phyloP scores from a whole-genome alignment of 2,113 vertebrate species.

The Dicerorhinus sumatrensis region DNA sequence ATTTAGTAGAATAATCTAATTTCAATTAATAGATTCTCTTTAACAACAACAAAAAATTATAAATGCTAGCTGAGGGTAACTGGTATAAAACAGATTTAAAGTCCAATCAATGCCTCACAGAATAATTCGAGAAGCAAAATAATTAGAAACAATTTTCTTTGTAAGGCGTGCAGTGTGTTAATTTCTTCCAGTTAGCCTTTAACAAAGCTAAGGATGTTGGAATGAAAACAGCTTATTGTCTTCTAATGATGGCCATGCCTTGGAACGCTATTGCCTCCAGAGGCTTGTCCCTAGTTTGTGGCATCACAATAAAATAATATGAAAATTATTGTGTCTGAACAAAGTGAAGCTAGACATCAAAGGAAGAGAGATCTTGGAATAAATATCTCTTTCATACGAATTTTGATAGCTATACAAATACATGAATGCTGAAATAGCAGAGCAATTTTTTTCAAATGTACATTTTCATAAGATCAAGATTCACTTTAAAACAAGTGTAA shows the following conservation, averaged over 20 bases:
- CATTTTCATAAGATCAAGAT: neutral
- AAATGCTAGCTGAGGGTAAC: constrained; percentile 39
- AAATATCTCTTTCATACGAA: constrained; percentile 6
- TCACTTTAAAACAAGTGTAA: neutral
- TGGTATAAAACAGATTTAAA: constrained; percentile 53
- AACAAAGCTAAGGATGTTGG: constrained; percentile 56
- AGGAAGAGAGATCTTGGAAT: neutral
- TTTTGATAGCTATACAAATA: neutral
- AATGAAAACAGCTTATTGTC: constrained; percentile 61
- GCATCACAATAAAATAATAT: constrained; percentile 35
- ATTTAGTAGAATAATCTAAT: constrained; percentile 28
- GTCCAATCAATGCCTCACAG: constrained; percentile 31
- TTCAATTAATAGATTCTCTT: constrained; percentile 26
- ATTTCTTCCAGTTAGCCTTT: constrained; percentile 61
- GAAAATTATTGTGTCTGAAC: constrained; percentile 41
- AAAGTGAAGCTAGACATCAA: constrained; percentile 23
- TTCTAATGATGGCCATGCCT: neutral
- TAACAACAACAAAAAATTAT: constrained; percentile 38
- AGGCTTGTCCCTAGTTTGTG: constrained; percentile 11
- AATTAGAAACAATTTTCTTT: constrained; percentile 67
- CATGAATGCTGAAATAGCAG: neutral
- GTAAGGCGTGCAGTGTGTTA: constrained; percentile 19
- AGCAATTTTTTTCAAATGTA: neutral
- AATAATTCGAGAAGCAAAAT: constrained; percentile 61
- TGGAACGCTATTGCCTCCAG: neutral